Evolutionary conservation across 1,140 invertebrate genomes (phyloP).

Genomic region (Aricia agestis): DNA sequence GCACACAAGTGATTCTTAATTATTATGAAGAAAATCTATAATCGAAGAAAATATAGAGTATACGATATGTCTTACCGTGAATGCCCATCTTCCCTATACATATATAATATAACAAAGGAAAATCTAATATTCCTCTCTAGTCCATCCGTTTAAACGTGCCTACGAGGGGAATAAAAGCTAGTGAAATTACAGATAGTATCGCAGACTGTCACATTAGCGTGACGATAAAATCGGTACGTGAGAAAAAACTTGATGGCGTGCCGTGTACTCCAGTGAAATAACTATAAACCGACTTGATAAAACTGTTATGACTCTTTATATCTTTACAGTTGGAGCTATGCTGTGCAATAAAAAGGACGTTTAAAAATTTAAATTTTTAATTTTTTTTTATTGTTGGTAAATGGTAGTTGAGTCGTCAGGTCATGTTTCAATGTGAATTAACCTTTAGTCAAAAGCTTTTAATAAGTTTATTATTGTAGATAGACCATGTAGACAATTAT

Average conservation of each 20-base stretch:
- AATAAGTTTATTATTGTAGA: too few relatives aligned
- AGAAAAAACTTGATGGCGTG: constrained; percentile 21
- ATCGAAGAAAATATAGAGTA: too few relatives aligned
- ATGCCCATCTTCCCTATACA: too few relatives aligned
- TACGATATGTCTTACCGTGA: too few relatives aligned
- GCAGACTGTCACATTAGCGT: constrained; percentile 12
- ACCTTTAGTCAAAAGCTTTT: too few relatives aligned
- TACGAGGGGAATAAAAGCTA: not conserved
- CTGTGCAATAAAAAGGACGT: not conserved
- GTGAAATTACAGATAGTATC: constrained; percentile 22
- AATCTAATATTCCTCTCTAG: not conserved
- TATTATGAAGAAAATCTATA: too few relatives aligned
- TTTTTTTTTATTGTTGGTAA: too few relatives aligned
- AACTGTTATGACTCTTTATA: constrained; percentile 1
- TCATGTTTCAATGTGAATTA: too few relatives aligned
- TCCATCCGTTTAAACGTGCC: not conserved
- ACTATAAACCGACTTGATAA: constrained; percentile 1
- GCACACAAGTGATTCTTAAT: too few relatives aligned
- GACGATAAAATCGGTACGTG: constrained; percentile 25
- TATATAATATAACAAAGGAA: not conserved
- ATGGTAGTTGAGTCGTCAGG: too few relatives aligned
- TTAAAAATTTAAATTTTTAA: not conserved
- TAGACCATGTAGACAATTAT: too few relatives aligned
- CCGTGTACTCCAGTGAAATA: not conserved
- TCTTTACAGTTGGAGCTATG: not conserved